Evolutionary conservation across 2,797 vertebrate genomes (phyloP), one percentile per base, ranked within the genome.

Genomic region (Manis crassicaudata): DNA sequence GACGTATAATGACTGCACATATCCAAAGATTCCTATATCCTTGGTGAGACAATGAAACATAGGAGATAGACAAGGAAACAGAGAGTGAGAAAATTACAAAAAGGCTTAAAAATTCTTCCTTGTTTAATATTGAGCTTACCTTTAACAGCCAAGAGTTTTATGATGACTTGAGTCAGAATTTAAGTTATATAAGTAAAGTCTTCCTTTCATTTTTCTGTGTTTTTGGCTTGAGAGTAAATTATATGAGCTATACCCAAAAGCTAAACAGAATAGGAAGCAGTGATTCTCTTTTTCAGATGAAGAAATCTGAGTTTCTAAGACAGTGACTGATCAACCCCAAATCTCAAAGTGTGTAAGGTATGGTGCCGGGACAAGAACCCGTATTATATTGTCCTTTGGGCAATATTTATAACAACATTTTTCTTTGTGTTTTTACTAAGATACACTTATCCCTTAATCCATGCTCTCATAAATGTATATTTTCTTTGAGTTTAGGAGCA

Each of bases 221-320:
- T 18, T 86, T 83, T 68, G 56, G 8, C 2, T 67, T 77, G 3
- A 76, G 54, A 75, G 70, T 60, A 58, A 90, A 73, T 73, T 82
- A 56, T 20, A 13, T 2, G 37, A 63, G 2, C 12, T 46, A 10
- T 0, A 29, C 0, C 3, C 27, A 35, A 52, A 52, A 63, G 3
- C 8, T 60, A 79, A 68, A 40, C 0, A 54, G 17, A 70, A 35
- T 0, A 25, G 20, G 8, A 56, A 80, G 14, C 27, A 46, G 4
- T 32, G 25, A 20, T 92, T 83, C 20, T 6, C 29, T 17, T 37
- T 70, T 79, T 67, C n/a, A 17, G 50, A n/a, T 80, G 58, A 75
- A 86, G 37, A 60, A 85, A 52, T 46, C 21, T 88, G 50, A 77
- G 18, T 3, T 18, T 54, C 32, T 72, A 72, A 88, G n/a, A 67